Percentiles rank a stretch among this genome's conserved stretches.
These are phyloP conservation scores for Callorhinus ursinus DNA, from an alignment of 2,113 vertebrate genomes.

Conservation along the genomic window DNA sequence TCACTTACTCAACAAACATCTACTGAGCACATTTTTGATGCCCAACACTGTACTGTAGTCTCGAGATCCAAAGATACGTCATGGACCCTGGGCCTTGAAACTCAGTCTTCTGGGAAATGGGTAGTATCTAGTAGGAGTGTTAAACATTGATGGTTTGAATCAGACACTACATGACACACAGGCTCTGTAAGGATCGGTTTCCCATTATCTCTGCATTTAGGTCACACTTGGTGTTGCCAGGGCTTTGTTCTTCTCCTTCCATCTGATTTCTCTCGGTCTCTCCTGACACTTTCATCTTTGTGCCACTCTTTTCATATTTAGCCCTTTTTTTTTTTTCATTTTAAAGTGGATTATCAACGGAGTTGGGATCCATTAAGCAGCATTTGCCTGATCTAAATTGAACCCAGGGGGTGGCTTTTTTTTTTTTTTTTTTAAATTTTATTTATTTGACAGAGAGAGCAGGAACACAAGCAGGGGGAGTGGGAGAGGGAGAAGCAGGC, in stretches of 20 bases:
- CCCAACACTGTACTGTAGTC: background rate
- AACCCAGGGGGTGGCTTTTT: background rate
- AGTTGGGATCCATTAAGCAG: background rate
- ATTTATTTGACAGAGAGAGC: too few relatives aligned
- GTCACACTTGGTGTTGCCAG: background rate
- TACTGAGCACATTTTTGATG: background rate
- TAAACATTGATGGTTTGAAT: background rate
- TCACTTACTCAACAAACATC: background rate
- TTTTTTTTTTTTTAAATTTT: too few relatives aligned
- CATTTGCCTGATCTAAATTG: background rate
- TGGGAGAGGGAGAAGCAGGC: too few relatives aligned
- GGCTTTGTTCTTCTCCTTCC: background rate
- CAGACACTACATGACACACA: background rate
- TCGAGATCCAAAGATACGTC: background rate
- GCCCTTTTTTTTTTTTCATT: background rate
- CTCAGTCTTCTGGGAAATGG: background rate
- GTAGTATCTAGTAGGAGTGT: background rate
- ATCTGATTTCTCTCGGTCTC: background rate
- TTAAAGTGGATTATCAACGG: background rate
- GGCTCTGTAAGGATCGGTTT: background rate
- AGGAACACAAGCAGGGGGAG: too few relatives aligned
- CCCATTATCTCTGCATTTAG: background rate
- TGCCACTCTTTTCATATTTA: background rate
- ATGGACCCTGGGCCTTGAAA: background rate
- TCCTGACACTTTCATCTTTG: background rate